phyloP scores from a whole-genome alignment of 2,113 vertebrate genomes.

The Cochlearius cochlearius region DNA sequence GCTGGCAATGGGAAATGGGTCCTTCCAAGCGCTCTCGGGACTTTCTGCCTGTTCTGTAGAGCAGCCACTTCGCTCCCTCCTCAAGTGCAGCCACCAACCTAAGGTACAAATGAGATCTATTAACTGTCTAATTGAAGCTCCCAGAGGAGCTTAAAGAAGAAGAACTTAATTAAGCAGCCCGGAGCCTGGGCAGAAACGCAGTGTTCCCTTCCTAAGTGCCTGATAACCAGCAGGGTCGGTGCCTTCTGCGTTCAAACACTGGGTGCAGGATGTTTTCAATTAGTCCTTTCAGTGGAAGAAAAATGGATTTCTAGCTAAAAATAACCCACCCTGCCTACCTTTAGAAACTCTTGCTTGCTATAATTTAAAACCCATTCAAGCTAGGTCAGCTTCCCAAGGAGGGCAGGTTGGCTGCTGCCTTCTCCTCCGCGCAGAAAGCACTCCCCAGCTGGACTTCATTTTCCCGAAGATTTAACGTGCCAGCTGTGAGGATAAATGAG shows the following conservation, averaged over 20 bases:
- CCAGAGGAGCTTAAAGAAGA: background rate
- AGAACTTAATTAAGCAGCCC: conserved; percentile 41
- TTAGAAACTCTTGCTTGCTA: background rate
- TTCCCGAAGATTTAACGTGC: background rate
- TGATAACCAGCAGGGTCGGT: background rate
- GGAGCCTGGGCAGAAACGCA: conserved; percentile 9
- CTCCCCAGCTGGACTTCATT: background rate
- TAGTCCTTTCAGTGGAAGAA: background rate
- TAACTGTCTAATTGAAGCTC: conserved; percentile 34
- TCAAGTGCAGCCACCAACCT: background rate
- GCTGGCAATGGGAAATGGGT: background rate
- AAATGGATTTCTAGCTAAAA: conserved; percentile 12
- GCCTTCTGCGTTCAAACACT: conserved; percentile 4
- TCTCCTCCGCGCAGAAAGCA: background rate
- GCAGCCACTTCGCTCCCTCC: background rate
- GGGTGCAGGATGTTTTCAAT: conserved; percentile 19
- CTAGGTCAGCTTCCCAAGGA: background rate
- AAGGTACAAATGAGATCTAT: conserved; percentile 25
- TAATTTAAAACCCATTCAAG: background rate
- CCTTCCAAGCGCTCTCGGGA: background rate
- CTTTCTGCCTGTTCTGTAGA: background rate
- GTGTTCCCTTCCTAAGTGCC: background rate
- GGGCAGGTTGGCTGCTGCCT: background rate
- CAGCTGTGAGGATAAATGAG: background rate
- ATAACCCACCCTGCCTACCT: conserved; percentile 1